Evolutionary conservation across 2,888 invertebrate species (phyloP).

Genomic region (Drosophila phalerata): DNA sequence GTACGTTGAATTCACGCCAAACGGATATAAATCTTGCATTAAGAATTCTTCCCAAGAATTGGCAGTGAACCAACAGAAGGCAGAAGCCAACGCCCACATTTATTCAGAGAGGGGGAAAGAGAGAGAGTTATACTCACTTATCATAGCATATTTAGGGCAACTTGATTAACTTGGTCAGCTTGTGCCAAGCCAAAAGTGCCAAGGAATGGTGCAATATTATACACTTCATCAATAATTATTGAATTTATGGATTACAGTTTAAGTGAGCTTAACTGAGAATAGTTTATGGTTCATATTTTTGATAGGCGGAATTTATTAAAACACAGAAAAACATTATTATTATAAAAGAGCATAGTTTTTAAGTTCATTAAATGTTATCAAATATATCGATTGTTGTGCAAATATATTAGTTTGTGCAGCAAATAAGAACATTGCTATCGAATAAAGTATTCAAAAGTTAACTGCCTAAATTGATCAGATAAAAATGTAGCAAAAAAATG

Average conservation of each 20-base stretch:
- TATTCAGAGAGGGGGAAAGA: neutral
- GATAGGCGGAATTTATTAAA: too few relatives aligned
- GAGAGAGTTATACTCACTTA: neutral
- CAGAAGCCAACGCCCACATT: neutral
- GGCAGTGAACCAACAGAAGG: slow-evolving; percentile 21
- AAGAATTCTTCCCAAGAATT: slow-evolving; percentile 29
- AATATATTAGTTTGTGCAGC: too few relatives aligned
- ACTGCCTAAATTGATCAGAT: neutral
- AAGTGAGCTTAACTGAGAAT: too few relatives aligned
- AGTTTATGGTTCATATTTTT: too few relatives aligned
- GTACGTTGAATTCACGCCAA: slow-evolving; percentile 28
- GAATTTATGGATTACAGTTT: neutral
- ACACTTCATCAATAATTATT: neutral
- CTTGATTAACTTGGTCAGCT: slow-evolving; percentile 7
- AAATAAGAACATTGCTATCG: too few relatives aligned
- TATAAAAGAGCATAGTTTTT: too few relatives aligned
- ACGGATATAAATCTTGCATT: slow-evolving; percentile 36
- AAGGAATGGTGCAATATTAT: neutral
- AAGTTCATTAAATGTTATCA: too few relatives aligned
- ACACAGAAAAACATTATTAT: too few relatives aligned
- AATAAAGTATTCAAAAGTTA: too few relatives aligned
- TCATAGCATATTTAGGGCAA: neutral
- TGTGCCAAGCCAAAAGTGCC: slow-evolving; percentile 11
- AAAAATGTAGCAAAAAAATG: neutral
- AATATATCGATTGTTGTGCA: too few relatives aligned